Base-by-base conservation (phyloP, 1,140 invertebrate species). In the Mactra quadrangularis region DNA sequence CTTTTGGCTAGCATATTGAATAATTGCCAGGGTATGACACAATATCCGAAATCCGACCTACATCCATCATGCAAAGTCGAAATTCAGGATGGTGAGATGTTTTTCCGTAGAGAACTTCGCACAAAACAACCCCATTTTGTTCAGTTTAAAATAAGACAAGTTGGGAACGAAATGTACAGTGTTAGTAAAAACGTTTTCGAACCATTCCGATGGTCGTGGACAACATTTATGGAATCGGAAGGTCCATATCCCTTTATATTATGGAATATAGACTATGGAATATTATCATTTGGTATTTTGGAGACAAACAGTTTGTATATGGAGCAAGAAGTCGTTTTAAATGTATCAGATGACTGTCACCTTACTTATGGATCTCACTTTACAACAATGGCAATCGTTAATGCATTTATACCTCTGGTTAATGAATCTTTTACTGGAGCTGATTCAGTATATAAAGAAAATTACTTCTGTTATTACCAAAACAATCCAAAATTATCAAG, bases 181-280 rank as follows among this genome's bases (percentile, higher is more conserved):
- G 15, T 3, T 29, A 31, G 3, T 4, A 55, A 31, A 11, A 15
- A 31, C 33, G 53, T 59, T 35, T 59, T 74, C 17, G 13, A 59
- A 47, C 52, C 71, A 11, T 22, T 29, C 9, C 33, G 22, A 3
- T 76, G 74, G 74, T 45, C 25, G n/a, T 76, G 74, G 74, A 62
- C 74, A n/a, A n/a, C n/a, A 76, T 45, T 41, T 6, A 35, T 45
- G 17, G 38, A 31, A 9, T 25, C 55, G 1, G n/a, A 22, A 19
- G 55, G 55, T 27, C 55, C 55, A 1, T 76, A 31, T 33, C 74
- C 74, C 11, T 76, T 60, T 29, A 45, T 76, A 35, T 47, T n/a
- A 2, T 62, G 55, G 74, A 31, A 76, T 31, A 45, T 76, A 13
- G 74, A 76, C 52, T 76, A 76, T 35, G 74, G 74, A 9, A 15